Evolutionary conservation across 2,797 vertebrate species (phyloP).

Genomic region (Artibeus lituratus): DNA sequence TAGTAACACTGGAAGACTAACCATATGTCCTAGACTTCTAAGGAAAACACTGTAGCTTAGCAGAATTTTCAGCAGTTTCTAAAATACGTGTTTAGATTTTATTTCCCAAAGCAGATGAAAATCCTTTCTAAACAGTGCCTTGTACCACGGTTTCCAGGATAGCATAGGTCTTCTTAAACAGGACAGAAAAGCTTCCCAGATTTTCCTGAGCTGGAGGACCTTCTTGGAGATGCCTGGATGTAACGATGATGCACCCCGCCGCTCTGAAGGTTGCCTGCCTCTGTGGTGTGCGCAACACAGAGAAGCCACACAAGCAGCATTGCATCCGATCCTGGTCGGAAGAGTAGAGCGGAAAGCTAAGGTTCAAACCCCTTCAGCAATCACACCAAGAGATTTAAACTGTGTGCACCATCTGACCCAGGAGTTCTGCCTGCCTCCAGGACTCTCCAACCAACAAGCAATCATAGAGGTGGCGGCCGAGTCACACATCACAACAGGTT

Average conservation of each 20-base stretch:
- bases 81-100: slow-evolving; percentile 64
- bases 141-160: not conserved
- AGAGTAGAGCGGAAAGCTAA: not conserved
- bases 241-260: accelerated
- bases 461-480: accelerated
- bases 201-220: not conserved
- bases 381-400: not conserved
- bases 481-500: accelerated
- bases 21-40: slow-evolving; percentile 70
- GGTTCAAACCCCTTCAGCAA: not conserved
- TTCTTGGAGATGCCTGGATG: not conserved
- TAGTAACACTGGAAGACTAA: slow-evolving; percentile 70
- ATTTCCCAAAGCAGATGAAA: slow-evolving; percentile 51
- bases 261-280: accelerated
- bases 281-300: accelerated
- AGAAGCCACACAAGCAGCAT: accelerated
- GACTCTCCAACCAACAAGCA: accelerated
- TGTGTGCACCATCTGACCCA: accelerated
- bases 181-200: not conserved
- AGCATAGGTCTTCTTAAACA: not conserved
- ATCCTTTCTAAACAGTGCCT: not conserved
- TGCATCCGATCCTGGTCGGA: accelerated
- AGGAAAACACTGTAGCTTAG: slow-evolving; percentile 61
- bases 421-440: not conserved
- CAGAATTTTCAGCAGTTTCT: slow-evolving; percentile 68